Conservation (phyloP, 2,113 vertebrate genomes). For the cat (Felis catus) region F.catus_Fca126_mat1.0 CM031414.1:92992501-92993000, state of each 20-base stretch:
- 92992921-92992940: neutral
- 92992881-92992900: neutral
- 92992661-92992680: neutral
- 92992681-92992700: neutral
- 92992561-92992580: neutral
- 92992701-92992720: neutral
- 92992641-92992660: neutral
- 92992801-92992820: neutral
- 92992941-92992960: neutral
- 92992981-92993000: neutral
- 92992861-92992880: constrained; percentile 14
- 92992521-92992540: neutral
- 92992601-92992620: neutral
- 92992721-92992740: neutral
- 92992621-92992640: neutral
- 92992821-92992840: neutral
- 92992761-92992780: neutral
- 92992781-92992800: neutral
- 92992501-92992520: neutral
- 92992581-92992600: neutral
- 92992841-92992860: neutral
- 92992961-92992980: neutral
- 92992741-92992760: neutral
- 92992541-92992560: neutral
- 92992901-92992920: neutral